These are phyloP conservation scores for Istiophorus platypterus DNA, from an alignment of 2,113 vertebrate genomes.

Conservation along the genomic window DNA sequence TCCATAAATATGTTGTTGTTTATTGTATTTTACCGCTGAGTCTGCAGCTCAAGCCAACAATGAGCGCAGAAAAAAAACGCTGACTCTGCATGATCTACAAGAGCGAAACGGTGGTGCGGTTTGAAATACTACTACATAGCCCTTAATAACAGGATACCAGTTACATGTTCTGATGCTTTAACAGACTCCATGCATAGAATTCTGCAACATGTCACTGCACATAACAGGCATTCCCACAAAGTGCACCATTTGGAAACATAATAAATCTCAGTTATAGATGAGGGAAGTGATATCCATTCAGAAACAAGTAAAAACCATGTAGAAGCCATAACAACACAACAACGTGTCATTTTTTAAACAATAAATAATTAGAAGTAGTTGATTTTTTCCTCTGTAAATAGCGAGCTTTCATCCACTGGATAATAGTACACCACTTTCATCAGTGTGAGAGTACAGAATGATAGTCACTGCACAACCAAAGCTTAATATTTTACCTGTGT, in stretches of 20 bases:
- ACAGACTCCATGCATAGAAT: constrained; percentile 79
- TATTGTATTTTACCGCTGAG: constrained; percentile 28
- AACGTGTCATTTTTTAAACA: constrained; percentile 43
- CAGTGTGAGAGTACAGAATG: constrained; percentile 53
- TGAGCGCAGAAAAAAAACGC: constrained; percentile 40
- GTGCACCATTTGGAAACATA: constrained; percentile 72
- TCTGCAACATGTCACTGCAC: constrained; percentile 72
- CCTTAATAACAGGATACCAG: constrained; percentile 71
- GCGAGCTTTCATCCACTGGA: constrained; percentile 55
- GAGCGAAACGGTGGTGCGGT: constrained; percentile 26
- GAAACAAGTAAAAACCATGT: constrained; percentile 52
- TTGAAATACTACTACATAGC: constrained; percentile 65
- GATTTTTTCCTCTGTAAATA: constrained; percentile 33
- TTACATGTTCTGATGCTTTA: constrained; percentile 66
- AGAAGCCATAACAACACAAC: constrained; percentile 57
- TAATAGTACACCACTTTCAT: constrained; percentile 58
- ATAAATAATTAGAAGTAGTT: constrained; percentile 68
- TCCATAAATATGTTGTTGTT: constrained; percentile 29
- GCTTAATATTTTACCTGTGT: constrained; percentile 62
- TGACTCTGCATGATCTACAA: constrained; percentile 35
- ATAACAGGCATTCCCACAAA: constrained; percentile 79
- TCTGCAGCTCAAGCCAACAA: constrained; percentile 38
- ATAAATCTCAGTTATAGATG: constrained; percentile 47
- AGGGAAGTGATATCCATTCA: constrained; percentile 54
- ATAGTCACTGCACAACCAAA: constrained; percentile 72